Conservation (phyloP, 1,140 invertebrate genomes). For the Sycobia sp. region DNA sequence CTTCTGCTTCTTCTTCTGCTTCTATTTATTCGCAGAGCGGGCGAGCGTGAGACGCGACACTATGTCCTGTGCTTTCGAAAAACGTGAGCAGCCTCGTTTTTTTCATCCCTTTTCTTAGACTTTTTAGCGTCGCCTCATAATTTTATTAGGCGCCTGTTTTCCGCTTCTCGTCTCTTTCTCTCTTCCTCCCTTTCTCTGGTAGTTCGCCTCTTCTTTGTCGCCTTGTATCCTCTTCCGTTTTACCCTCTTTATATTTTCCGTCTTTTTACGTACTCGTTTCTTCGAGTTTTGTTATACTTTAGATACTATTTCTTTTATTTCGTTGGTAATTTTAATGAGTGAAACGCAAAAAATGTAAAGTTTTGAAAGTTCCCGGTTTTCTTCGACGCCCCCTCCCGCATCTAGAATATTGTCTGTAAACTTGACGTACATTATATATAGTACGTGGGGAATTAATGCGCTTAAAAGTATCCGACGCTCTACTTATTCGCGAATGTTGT, state of each 20-base stretch:
- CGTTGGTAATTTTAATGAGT: conserved; percentile 30
- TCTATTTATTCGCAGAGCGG: too few relatives aligned
- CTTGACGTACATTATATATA: neutral
- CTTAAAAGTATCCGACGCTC: too few relatives aligned
- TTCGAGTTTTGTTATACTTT: conserved; percentile 15
- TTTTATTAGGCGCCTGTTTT: conserved; percentile 28
- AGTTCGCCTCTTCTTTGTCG: too few relatives aligned
- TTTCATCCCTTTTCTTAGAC: conserved; percentile 8
- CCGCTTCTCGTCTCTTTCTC: conserved; percentile 3
- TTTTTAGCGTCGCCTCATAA: conserved; percentile 29
- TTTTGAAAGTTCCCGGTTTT: conserved; percentile 7
- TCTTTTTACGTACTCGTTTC: conserved; percentile 19
- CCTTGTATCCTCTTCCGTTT: neutral
- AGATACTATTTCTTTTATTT: conserved; percentile 13
- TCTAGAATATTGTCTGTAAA: conserved; percentile 2
- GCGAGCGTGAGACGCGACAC: neutral
- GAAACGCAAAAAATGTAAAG: conserved; percentile 19
- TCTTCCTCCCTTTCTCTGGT: too few relatives aligned
- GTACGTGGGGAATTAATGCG: too few relatives aligned
- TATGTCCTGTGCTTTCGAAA: conserved; percentile 19
- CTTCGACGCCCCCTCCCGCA: too few relatives aligned
- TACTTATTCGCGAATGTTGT: too few relatives aligned
- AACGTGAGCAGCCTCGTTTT: conserved; percentile 21
- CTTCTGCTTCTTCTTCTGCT: too few relatives aligned
- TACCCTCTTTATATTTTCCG: conserved; percentile 9